A percentile compares a stretch with the other conserved stretches of the same genome.
Evolutionary conservation across 2,797 vertebrate species (phyloP).

Genomic region (Sphaeramia orbicularis): DNA sequence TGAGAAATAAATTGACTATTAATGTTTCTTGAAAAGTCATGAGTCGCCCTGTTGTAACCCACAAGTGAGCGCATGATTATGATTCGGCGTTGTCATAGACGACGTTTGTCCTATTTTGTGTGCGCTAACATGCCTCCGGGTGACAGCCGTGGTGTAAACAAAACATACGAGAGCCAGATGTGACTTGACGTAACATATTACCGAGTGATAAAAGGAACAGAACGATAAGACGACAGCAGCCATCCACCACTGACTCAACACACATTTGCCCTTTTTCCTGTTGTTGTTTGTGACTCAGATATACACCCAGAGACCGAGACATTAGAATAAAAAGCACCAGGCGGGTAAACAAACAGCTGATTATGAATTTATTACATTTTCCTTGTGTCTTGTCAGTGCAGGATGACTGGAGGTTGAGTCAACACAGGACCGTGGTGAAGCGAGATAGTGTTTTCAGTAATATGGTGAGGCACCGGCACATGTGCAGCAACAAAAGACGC

Average conservation of each 20-base stretch:
- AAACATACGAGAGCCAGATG: conserved; percentile 65
- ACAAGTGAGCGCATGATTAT: conserved; percentile 24
- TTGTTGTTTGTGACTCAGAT: not conserved
- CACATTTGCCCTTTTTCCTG: conserved; percentile 20
- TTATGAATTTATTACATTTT: conserved; percentile 3
- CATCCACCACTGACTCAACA: conserved; percentile 6
- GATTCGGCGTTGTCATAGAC: conserved; percentile 50
- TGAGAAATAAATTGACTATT: conserved; percentile 51
- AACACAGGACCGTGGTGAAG: conserved; percentile 5
- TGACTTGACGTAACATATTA: conserved; percentile 36
- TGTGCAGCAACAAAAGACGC: conserved; percentile 26
- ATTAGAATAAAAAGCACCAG: no score
- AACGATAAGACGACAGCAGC: conserved; percentile 8
- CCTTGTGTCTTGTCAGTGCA: conserved; percentile 9
- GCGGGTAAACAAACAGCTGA: conserved; percentile 9
- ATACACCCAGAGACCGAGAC: not conserved
- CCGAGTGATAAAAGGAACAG: conserved; percentile 39
- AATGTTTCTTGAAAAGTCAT: conserved; percentile 30
- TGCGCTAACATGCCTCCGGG: conserved; percentile 29
- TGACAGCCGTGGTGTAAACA: conserved; percentile 48
- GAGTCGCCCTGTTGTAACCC: conserved; percentile 31
- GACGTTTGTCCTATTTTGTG: conserved; percentile 6
- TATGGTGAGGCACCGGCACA: conserved; percentile 29
- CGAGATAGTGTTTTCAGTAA: conserved; percentile 29
- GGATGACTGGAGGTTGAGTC: conserved; percentile 28